A percentile compares a stretch with the other conserved stretches of the same genome.
Conservation (phyloP, 23 tunicate species). For the Halocynthia roretzi region DNA sequence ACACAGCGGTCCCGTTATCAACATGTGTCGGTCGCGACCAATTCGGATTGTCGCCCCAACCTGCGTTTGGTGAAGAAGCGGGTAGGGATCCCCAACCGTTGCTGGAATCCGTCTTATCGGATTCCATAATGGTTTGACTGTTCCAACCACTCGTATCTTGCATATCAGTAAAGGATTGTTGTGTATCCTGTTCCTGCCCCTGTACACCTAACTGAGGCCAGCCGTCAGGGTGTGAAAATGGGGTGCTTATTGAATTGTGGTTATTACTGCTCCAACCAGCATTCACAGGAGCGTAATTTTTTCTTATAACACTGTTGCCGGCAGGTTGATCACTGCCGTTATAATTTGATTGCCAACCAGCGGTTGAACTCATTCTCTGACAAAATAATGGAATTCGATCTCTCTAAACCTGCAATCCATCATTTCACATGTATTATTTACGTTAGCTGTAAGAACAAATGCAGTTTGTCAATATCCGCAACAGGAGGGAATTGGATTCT, state of each 20-base stretch:
- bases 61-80: constrained; percentile 16
- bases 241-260: constrained; percentile 47
- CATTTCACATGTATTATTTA: too few species aligned
- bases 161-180: constrained; percentile 21
- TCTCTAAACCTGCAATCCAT: background rate
- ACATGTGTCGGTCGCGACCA: constrained; percentile 30
- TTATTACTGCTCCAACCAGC: constrained; percentile 7
- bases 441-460: too few species aligned
- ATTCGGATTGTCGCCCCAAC: constrained; percentile 67
- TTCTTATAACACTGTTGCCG: background rate
- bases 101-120: background rate
- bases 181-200: constrained; percentile 31
- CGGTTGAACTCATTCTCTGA: constrained; percentile 21
- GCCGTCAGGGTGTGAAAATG: constrained; percentile 71
- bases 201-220: constrained; percentile 94
- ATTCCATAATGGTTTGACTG: background rate
- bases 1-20: constrained; percentile 41
- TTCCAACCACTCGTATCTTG: constrained; percentile 34
- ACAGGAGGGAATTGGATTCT: too few species aligned
- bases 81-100: constrained; percentile 23
- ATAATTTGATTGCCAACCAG: constrained; percentile 20
- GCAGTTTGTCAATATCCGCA: too few species aligned
- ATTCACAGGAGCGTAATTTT: too few species aligned
- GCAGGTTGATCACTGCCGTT: background rate
- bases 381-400: constrained; percentile 2